Base-by-base conservation (phyloP, 2,113 vertebrate genomes). In the Neolamprologus caudopunctatus region DNA sequence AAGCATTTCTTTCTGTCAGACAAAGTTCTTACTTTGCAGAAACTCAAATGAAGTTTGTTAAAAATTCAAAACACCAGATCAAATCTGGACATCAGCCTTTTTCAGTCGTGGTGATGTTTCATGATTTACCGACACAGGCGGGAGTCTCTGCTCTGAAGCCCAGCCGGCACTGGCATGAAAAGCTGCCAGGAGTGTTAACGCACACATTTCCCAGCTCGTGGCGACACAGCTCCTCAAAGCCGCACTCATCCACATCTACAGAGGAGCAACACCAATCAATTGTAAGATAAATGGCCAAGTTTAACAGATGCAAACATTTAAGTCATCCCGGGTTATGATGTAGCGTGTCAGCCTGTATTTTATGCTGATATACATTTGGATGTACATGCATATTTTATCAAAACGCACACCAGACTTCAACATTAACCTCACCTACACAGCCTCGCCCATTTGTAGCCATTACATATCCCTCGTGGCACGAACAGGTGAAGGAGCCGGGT, bases 211-310 rank as follows among this genome's bases (percentile, higher is more conserved):
- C 97, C 68, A 96, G 90, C 83, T 97, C 96, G 3, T 93, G 90
- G 7, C 85, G 93, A 89, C 97, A 97, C 71, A 86, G 91, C 82
- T 96, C 95, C 90, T 97, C 96, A 28, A 96, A 96, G 80, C 93
- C 92, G 88, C 97, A 97, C 92, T 97, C 97, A 53, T 97, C 97
- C 35, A 97, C 91, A 86, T 97, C 97, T 97, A 37, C 26, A 85
- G 9, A 53, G 54, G 17, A 40, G n/a, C 26, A 8, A 85, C 45
- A 19, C 57, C 16, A 58, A 71, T 4, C 2, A 84, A 80, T 6
- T 42, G 8, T 17, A 4, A n/a, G 21, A 21, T 47, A 6, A 54
- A 45, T 31, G 31, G 3, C 13, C n/a, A 75, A 2, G 45, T 51
- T 63, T 1, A 82, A 82, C 54, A 82, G 35, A 0, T 28, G 28